phyloP scores from a whole-genome alignment of 2,113 vertebrate genomes.

The Myrmecophaga tridactyla region DNA sequence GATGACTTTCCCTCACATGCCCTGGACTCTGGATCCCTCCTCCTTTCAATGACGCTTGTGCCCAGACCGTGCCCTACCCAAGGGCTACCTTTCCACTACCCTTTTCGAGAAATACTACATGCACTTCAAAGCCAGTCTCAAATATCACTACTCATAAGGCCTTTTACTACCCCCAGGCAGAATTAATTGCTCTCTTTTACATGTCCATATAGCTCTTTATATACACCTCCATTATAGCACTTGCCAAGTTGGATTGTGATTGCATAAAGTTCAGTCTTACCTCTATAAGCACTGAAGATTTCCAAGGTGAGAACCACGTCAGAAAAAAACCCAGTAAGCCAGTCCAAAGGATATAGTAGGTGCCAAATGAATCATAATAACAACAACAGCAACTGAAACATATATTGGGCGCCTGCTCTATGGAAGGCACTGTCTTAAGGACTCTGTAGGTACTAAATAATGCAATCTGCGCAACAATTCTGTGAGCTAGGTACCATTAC shows the following conservation, averaged over 20 bases:
- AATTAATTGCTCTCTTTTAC: background rate
- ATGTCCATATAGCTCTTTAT: background rate
- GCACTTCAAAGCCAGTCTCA: slow-evolving; percentile 57
- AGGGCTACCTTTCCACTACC: background rate
- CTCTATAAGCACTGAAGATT: slow-evolving; percentile 2
- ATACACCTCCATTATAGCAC: background rate
- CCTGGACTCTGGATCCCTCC: background rate
- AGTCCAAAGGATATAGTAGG: background rate
- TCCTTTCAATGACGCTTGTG: rapidly evolving
- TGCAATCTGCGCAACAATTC: background rate
- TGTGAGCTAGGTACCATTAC: background rate
- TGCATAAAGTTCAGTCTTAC: background rate
- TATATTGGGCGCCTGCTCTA: rapidly evolving
- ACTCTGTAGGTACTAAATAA: background rate
- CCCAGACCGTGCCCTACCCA: background rate
- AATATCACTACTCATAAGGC: slow-evolving; percentile 42
- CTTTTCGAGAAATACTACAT: slow-evolving; percentile 40
- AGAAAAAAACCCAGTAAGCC: no score
- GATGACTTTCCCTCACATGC: background rate
- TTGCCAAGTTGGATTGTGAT: slow-evolving; percentile 12
- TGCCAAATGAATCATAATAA: background rate
- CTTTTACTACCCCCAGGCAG: background rate
- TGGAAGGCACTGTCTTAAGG: background rate
- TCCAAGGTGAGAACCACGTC: background rate
- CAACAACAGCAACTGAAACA: background rate